phyloP scores from a whole-genome alignment of 1,140 invertebrate genomes.

The Drosophila sp. region DNA sequence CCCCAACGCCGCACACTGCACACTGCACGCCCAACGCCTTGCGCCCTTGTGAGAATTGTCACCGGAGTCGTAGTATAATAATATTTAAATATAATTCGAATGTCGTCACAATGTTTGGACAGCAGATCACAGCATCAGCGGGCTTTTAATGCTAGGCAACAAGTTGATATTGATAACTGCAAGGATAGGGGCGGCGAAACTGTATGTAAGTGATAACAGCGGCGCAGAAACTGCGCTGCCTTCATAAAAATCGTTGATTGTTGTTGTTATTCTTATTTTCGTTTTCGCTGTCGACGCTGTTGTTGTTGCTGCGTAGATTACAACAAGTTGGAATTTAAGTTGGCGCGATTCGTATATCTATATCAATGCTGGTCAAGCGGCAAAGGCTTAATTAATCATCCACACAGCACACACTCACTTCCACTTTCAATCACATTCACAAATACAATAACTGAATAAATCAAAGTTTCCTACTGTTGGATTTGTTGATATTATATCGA shows the following conservation, averaged over 20 bases:
- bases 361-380: slow-evolving; percentile 26
- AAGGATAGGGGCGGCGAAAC: slow-evolving; percentile 27
- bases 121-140: slow-evolving; percentile 34
- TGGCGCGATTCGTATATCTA: slow-evolving; percentile 22
- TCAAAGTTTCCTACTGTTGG: slow-evolving; percentile 40
- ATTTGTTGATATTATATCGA: slow-evolving; percentile 53
- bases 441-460: slow-evolving; percentile 49
- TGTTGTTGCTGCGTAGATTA: slow-evolving; percentile 37
- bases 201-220: slow-evolving; percentile 47
- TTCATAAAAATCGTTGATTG: slow-evolving; percentile 37
- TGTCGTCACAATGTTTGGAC: slow-evolving; percentile 26
- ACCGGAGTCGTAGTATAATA: not conserved
- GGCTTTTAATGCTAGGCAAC: slow-evolving; percentile 38
- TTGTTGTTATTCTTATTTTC: not conserved
- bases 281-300: not conserved
- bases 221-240: slow-evolving; percentile 21
- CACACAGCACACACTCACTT: slow-evolving; percentile 25
- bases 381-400: slow-evolving; percentile 36
- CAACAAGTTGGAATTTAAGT: slow-evolving; percentile 31
- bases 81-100: not conserved
- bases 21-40: slow-evolving; percentile 13
- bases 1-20: too few species aligned
- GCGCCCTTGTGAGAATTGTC: slow-evolving; percentile 17
- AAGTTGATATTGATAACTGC: slow-evolving; percentile 56
- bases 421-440: slow-evolving; percentile 51